Evolutionary conservation across 2,888 invertebrate genomes (phyloP).

Genomic region (Leptinotarsa haldemani): DNA sequence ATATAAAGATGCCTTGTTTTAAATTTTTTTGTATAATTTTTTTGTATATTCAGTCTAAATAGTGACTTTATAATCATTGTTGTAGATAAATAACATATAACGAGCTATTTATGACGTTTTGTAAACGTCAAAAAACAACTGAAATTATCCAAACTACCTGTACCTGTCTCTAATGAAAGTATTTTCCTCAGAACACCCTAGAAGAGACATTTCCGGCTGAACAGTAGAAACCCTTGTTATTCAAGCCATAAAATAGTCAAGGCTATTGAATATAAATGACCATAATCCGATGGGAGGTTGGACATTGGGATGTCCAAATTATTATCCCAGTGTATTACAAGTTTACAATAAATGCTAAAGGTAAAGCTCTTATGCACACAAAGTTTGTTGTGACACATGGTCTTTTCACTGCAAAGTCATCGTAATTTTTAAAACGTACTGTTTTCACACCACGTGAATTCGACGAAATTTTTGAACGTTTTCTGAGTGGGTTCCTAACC

Average conservation of each 20-base stretch:
- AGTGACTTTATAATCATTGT: too few species aligned
- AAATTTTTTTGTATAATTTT: too few species aligned
- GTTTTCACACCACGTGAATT: neutral
- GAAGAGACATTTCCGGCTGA: slow-evolving; percentile 12
- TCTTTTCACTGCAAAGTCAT: neutral
- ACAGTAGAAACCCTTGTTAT: slow-evolving; percentile 8
- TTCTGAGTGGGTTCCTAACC: neutral
- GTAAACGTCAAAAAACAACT: slow-evolving; percentile 1
- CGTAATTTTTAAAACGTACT: neutral
- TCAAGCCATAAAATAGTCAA: slow-evolving; percentile 19
- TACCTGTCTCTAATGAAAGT: slow-evolving; percentile 3
- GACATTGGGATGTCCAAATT: slow-evolving; percentile 27
- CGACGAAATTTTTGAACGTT: neutral
- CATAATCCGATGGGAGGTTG: slow-evolving; percentile 27
- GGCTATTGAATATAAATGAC: slow-evolving; percentile 21
- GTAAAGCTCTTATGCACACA: slow-evolving; percentile 31
- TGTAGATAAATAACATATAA: neutral
- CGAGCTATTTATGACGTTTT: neutral
- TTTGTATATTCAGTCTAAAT: too few species aligned
- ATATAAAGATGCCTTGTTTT: too few species aligned
- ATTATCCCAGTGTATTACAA: slow-evolving; percentile 38
- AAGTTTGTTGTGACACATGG: slow-evolving; percentile 29
- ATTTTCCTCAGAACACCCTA: neutral
- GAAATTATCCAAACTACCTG: slow-evolving; percentile 8
- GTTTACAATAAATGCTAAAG: slow-evolving; percentile 31